These are phyloP conservation scores for Macrostomum lignano DNA, from an alignment of 1,140 invertebrate genomes.

Conservation along the genomic window DNA sequence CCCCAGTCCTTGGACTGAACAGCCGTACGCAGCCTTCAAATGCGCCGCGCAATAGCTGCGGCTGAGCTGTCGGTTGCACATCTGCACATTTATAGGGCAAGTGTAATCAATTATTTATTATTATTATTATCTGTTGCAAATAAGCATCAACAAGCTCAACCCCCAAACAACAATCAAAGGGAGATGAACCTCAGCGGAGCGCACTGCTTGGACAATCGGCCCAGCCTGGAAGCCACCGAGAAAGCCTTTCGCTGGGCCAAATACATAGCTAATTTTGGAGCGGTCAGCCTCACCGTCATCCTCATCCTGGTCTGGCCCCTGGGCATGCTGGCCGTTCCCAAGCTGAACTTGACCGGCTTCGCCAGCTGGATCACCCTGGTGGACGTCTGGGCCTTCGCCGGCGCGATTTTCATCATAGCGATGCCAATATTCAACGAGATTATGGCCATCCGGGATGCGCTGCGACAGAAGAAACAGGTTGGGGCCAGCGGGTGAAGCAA, in stretches of 20 bases:
- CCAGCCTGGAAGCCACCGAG: conserved; percentile 13
- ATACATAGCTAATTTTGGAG: conserved; percentile 11
- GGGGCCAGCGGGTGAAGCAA: neutral
- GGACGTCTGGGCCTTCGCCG: neutral
- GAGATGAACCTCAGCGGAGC: conserved; percentile 15
- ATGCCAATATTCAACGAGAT: conserved; percentile 1
- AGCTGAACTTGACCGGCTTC: conserved; percentile 12
- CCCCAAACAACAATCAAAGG: no score
- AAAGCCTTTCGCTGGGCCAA: conserved; percentile 12
- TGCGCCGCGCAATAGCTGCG: no score
- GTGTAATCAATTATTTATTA: no score
- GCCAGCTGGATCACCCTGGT: conserved; percentile 10
- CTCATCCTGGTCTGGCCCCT: conserved; percentile 17
- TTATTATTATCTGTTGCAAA: no score
- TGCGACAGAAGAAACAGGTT: neutral
- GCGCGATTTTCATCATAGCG: neutral
- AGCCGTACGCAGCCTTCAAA: no score
- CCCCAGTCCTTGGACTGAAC: no score
- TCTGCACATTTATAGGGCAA: no score
- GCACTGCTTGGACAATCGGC: conserved; percentile 15
- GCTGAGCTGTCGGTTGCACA: no score
- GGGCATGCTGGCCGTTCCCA: conserved; percentile 10
- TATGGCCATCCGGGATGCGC: conserved; percentile 6
- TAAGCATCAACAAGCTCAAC: no score
- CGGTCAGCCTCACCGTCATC: conserved; percentile 10